Evolutionary conservation across 1,140 invertebrate species (phyloP).

Genomic region (Cyrtorhinus lividipennis): DNA sequence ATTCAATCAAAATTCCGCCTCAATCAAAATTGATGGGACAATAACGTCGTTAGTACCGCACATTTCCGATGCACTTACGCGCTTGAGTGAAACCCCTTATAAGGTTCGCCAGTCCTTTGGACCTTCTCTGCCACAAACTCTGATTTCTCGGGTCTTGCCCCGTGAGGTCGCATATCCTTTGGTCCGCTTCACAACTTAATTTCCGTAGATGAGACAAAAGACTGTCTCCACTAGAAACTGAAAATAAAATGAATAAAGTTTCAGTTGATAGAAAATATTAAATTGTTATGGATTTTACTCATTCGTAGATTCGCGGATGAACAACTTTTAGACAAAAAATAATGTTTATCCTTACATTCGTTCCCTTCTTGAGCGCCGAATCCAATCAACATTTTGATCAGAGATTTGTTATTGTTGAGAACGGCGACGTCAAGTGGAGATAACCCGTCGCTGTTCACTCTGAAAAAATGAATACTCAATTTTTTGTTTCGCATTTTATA

Average conservation of each 20-base stretch:
- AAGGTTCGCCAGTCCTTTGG: slow-evolving; percentile 62
- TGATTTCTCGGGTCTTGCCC: slow-evolving; percentile 51
- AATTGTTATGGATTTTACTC: neutral
- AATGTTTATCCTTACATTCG: slow-evolving; percentile 55
- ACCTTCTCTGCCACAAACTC: slow-evolving; percentile 70
- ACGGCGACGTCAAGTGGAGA: slow-evolving; percentile 82
- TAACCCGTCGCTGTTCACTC: slow-evolving; percentile 73
- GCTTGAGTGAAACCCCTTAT: slow-evolving; percentile 50
- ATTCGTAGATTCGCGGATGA: no score
- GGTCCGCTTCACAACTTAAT: slow-evolving; percentile 64
- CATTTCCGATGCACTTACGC: no score
- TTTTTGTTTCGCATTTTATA: no score
- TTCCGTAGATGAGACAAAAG: slow-evolving; percentile 55
- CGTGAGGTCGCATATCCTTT: slow-evolving; percentile 53
- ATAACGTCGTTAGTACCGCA: no score
- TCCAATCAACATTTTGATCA: slow-evolving; percentile 74
- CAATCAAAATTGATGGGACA: no score
- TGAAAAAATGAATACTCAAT: slow-evolving; percentile 33
- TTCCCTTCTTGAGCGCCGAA: slow-evolving; percentile 79
- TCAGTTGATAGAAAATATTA: neutral
- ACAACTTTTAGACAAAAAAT: no score
- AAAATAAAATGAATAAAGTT: slow-evolving; percentile 25
- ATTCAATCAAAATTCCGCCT: no score
- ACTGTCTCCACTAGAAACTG: slow-evolving; percentile 53
- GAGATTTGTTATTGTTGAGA: slow-evolving; percentile 66